Evolutionary conservation across 1,140 invertebrate genomes (phyloP).

Genomic region (Drosophila mauritiana): DNA sequence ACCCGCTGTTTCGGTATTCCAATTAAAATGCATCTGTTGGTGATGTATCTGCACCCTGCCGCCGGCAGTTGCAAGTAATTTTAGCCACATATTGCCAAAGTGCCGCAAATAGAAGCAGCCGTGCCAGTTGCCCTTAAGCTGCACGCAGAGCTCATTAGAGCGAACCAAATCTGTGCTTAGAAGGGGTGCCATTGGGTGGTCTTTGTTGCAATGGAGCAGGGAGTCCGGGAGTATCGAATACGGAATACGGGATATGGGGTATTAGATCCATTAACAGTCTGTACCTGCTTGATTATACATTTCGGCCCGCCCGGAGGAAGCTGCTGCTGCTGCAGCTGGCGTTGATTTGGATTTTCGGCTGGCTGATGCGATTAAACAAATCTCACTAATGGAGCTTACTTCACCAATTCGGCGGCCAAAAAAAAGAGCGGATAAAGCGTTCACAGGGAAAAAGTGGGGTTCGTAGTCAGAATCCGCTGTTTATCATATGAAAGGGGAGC

Average conservation of each 20-base stretch:
- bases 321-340: constrained; percentile 13
- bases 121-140: constrained; percentile 41
- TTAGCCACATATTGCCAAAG: constrained; percentile 60
- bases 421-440: constrained; percentile 18
- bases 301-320: constrained; percentile 8
- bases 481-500: too few species aligned
- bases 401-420: constrained; percentile 4
- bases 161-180: constrained; percentile 50
- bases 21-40: constrained; percentile 74
- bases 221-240: neutral
- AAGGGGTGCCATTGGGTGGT: constrained; percentile 1
- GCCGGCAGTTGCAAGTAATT: constrained; percentile 63
- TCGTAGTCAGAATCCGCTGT: too few species aligned
- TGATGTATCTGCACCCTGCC: constrained; percentile 48
- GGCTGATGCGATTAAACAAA: constrained; percentile 23
- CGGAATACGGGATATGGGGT: neutral
- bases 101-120: constrained; percentile 23
- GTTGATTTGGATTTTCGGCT: constrained; percentile 18
- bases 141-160: constrained; percentile 52
- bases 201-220: neutral
- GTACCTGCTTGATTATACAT: constrained; percentile 44
- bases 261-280: constrained; percentile 47
- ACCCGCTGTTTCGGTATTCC: constrained; percentile 54
- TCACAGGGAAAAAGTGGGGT: neutral
- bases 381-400: constrained; percentile 20